Evolutionary conservation across 2,797 vertebrate species (phyloP).

Genomic region (Xiphorhynchus erythropygius): DNA sequence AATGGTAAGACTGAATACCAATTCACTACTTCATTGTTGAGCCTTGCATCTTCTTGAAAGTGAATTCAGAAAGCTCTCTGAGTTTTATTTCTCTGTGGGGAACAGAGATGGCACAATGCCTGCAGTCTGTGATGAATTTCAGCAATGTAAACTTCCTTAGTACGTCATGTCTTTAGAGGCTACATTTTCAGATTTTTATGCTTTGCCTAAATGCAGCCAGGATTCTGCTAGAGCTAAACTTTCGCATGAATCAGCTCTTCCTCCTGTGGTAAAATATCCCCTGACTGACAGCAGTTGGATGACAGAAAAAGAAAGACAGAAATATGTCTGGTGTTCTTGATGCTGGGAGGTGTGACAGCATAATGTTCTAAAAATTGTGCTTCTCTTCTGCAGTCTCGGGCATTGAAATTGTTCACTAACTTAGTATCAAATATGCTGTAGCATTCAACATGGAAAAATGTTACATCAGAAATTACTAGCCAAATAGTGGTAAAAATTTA

Average conservation of each 20-base stretch:
- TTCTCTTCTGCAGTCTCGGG: neutral
- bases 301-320: neutral
- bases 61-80: neutral
- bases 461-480: neutral
- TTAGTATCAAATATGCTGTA: neutral
- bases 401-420: neutral
- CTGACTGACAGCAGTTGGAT: neutral
- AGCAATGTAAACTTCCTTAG: neutral
- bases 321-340: neutral
- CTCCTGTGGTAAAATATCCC: neutral
- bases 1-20: neutral
- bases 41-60: neutral
- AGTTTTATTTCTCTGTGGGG: neutral
- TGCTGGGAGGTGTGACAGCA: neutral
- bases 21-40: neutral
- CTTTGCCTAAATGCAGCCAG: neutral
- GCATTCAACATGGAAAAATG: neutral
- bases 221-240: neutral
- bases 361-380: neutral
- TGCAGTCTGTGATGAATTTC: neutral
- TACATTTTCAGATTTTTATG: neutral
- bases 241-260: fast-evolving
- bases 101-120: neutral
- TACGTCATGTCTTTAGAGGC: neutral
- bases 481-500: neutral